A percentile compares a stretch with the other conserved stretches of the same genome.
Evolutionary conservation across 2,797 vertebrate genomes (phyloP).

Genomic region (Pseudomugil tenellus): DNA sequence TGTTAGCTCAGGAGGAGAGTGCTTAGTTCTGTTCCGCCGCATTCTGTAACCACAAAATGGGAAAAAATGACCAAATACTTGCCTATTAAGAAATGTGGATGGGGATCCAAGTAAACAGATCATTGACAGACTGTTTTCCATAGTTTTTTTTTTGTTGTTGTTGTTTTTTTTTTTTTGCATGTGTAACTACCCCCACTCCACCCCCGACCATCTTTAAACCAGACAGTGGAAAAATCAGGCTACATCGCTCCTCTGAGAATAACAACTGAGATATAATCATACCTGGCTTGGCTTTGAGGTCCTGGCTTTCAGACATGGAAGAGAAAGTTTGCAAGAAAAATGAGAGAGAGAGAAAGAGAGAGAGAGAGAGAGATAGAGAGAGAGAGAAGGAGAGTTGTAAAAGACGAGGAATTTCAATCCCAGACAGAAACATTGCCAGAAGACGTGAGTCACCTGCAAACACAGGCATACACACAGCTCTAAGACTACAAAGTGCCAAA

Average conservation of each 20-base stretch:
- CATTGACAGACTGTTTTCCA: slow-evolving; percentile 16
- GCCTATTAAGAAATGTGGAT: slow-evolving; percentile 66
- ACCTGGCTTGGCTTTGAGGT: slow-evolving; percentile 71
- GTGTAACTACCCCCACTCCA: slow-evolving; percentile 4
- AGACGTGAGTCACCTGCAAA: slow-evolving; percentile 78
- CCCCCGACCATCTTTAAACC: slow-evolving; percentile 22
- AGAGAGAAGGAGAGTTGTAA: slow-evolving; percentile 60
- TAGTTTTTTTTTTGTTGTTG: too few relatives aligned
- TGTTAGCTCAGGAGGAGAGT: too few relatives aligned
- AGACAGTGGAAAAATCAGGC: slow-evolving; percentile 62
- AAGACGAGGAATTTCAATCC: slow-evolving; percentile 77
- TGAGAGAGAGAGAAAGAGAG: slow-evolving; percentile 44
- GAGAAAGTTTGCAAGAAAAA: slow-evolving; percentile 40
- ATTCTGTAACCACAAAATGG: slow-evolving; percentile 59
- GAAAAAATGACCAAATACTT: slow-evolving; percentile 71
- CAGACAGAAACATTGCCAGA: slow-evolving; percentile 81
- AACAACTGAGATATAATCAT: slow-evolving; percentile 73
- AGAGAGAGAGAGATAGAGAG: slow-evolving; percentile 42
- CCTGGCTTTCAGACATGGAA: slow-evolving; percentile 55
- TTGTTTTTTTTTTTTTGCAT: slow-evolving; percentile 3
- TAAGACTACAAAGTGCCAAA: slow-evolving; percentile 44
- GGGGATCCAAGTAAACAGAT: slow-evolving; percentile 62
- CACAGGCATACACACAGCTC: slow-evolving; percentile 54
- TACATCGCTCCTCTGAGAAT: slow-evolving; percentile 58
- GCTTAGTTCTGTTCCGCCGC: too few relatives aligned